These are phyloP conservation scores for Diphyllodes magnificus DNA, from an alignment of 2,113 vertebrate genomes.

Conservation along the genomic window DNA sequence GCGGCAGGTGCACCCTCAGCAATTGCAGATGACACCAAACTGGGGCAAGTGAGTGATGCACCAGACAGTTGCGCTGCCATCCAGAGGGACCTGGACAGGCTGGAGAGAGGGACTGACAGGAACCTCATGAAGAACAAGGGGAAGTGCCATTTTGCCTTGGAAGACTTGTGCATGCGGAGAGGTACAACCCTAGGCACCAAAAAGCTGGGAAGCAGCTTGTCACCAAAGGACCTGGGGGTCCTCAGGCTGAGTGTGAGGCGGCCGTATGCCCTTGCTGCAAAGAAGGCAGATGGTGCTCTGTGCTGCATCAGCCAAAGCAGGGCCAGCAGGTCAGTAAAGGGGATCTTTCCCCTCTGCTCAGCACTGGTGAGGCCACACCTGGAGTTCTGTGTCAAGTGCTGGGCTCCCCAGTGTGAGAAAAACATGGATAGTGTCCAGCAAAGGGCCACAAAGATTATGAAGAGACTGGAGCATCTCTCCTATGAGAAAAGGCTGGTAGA, in stretches of 20 bases:
- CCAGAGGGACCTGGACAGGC: background rate
- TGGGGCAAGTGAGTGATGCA: background rate
- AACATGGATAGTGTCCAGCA: background rate
- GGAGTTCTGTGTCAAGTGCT: background rate
- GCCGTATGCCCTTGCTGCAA: background rate
- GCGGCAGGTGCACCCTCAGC: background rate
- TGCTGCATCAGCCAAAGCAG: background rate
- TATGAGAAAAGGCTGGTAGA: background rate
- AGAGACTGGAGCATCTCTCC: background rate
- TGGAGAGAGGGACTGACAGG: background rate
- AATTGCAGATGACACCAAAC: background rate
- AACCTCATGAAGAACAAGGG: background rate
- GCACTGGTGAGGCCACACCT: background rate
- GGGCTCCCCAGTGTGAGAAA: background rate
- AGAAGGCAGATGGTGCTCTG: background rate
- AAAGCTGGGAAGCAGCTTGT: background rate
- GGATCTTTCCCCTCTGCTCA: background rate
- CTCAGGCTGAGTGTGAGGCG: rapidly evolving
- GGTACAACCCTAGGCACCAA: background rate
- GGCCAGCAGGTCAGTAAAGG: background rate
- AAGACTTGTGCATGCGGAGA: background rate
- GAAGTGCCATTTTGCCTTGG: background rate
- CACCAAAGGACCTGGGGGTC: background rate
- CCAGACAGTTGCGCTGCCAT: background rate
- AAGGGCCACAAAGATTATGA: background rate